Conservation (phyloP, 2,888 invertebrate genomes). For the Hemithea aestivaria region DNA sequence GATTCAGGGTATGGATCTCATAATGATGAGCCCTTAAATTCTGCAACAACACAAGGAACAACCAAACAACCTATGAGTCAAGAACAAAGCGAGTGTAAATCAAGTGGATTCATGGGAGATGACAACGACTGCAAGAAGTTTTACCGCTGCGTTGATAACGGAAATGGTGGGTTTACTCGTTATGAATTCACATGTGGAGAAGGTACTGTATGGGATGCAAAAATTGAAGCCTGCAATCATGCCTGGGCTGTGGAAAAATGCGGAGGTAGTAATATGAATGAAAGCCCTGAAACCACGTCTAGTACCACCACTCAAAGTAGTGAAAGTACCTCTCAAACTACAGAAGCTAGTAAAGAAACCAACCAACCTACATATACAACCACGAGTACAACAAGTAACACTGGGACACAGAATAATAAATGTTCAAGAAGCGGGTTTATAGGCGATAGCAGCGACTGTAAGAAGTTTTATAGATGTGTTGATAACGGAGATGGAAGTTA, state of each 20-base stretch:
- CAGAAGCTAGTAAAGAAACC: slow-evolving; percentile 14
- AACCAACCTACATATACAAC: slow-evolving; percentile 10
- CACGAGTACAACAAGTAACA: slow-evolving; percentile 20
- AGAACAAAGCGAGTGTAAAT: slow-evolving; percentile 33
- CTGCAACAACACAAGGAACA: slow-evolving; percentile 20
- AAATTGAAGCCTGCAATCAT: slow-evolving; percentile 78
- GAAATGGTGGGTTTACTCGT: slow-evolving; percentile 58
- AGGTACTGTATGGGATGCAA: slow-evolving; percentile 81
- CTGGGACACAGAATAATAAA: slow-evolving; percentile 15
- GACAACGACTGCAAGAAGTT: slow-evolving; percentile 81
- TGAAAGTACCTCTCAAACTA: slow-evolving; percentile 10
- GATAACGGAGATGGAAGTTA: slow-evolving; percentile 78
- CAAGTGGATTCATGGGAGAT: slow-evolving; percentile 80
- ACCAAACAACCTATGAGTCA: not conserved
- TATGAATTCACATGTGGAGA: slow-evolving; percentile 79
- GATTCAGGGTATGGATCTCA: slow-evolving; percentile 36
- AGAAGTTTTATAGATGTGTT: slow-evolving; percentile 88
- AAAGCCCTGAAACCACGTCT: slow-evolving; percentile 26
- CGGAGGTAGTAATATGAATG: slow-evolving; percentile 27
- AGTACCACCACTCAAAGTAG: slow-evolving; percentile 8
- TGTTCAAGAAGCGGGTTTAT: slow-evolving; percentile 80
- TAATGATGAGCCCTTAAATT: slow-evolving; percentile 24
- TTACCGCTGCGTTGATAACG: slow-evolving; percentile 81
- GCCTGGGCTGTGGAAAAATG: slow-evolving; percentile 61
- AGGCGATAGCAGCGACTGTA: slow-evolving; percentile 83